These are phyloP conservation scores for Coelopa pilipes DNA, from an alignment of 2,888 invertebrate genomes.

Conservation along the genomic window DNA sequence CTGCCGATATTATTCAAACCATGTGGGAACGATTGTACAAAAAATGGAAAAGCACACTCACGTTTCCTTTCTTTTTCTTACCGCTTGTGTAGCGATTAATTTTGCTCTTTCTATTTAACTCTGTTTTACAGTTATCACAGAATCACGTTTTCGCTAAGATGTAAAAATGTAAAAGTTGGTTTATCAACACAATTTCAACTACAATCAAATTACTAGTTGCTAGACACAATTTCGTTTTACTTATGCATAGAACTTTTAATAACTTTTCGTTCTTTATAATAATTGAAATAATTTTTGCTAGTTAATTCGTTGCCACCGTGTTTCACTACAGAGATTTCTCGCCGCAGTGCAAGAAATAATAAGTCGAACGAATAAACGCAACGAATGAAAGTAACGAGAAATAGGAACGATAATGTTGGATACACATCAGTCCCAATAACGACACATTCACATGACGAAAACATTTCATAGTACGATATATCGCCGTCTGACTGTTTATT, in stretches of 20 bases:
- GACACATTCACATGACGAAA: too few relatives aligned
- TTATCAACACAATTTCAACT: neutral
- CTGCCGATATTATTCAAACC: neutral
- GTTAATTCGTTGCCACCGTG: conserved; percentile 30
- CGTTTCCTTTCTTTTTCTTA: conserved; percentile 26
- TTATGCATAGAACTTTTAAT: neutral
- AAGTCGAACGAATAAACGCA: neutral
- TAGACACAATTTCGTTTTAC: neutral
- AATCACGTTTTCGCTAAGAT: conserved; percentile 15
- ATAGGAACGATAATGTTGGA: too few relatives aligned
- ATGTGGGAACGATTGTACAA: neutral
- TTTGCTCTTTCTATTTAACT: conserved; percentile 15
- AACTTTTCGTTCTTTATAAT: neutral
- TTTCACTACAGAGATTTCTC: conserved; percentile 29
- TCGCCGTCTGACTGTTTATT: too few relatives aligned
- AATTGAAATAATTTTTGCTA: conserved; percentile 3
- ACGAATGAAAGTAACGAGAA: conserved; percentile 17
- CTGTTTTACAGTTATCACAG: conserved; percentile 24
- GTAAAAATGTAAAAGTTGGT: neutral
- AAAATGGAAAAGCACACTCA: conserved; percentile 24
- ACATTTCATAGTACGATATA: too few relatives aligned
- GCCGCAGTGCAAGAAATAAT: conserved; percentile 21
- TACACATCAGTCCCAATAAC: too few relatives aligned
- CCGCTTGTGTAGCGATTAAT: conserved; percentile 1
- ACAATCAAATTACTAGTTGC: neutral